Base-by-base conservation (phyloP, 2,888 invertebrate species). In the Teleiodes luculella region DNA sequence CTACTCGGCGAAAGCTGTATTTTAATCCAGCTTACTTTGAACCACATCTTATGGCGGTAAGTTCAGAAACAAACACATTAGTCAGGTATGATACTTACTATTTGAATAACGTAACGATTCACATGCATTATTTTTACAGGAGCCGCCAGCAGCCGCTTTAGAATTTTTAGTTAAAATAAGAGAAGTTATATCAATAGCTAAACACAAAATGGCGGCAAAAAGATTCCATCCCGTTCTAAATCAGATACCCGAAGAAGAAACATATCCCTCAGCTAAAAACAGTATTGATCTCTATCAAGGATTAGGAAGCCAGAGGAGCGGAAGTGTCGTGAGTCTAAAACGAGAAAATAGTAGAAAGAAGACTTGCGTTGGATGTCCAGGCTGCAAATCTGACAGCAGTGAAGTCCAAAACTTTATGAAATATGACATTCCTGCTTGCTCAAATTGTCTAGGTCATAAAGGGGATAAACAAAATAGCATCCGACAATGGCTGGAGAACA, bases 11-110 rank as follows among this genome's bases (percentile, higher is more conserved):
- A 62, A 96, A 96, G 72, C 87, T 97, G 2, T 97, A 96, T 74
- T 97, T 97, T 71, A 97, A 96, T 78, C 96, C 96, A 0, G 96
- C 97, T 6, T 97, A 97, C 76, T 97, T 97, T 71, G 97, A 97
- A 76, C 95, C 95, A 24, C 95, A 97, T 64, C 78, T 96, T 46
- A 90, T 97, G 76, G 90, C 94, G 87, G 96, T 96, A 88, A 91
- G 92, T 69, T 28, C n/a, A 11, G n/a, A 24, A 30, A 45, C n/a
- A 30, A 24, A 13, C 2, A n/a, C n/a, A n/a, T n/a, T n/a, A n/a
- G n/a, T n/a, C n/a, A n/a, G n/a, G n/a, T n/a, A n/a, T n/a, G n/a
- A 28, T 45, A 24, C 3, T 6, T 33, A 33, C 33, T 11, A 3
- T 33, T 33, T 5, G 10, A 2, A 14, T 5, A 3, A 14, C 0